A percentile compares a stretch with the other conserved stretches of the same genome.
Conservation (phyloP, 2,888 invertebrate genomes). For the Brachynemurus nebulosus region DNA sequence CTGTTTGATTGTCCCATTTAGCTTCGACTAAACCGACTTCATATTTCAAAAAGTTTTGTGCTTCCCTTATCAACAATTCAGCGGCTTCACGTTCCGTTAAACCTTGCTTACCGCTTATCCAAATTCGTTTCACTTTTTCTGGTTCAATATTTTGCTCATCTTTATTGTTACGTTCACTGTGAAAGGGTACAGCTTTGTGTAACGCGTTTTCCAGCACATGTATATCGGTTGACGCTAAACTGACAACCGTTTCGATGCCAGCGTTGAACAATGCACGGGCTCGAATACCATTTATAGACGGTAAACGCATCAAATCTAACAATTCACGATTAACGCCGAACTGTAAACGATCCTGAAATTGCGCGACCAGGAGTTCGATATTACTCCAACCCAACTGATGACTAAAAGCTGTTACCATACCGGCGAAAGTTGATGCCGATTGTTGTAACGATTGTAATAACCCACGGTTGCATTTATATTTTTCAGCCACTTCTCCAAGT, state of each 20-base stretch:
- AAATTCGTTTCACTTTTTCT: slow-evolving; percentile 52
- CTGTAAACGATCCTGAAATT: slow-evolving; percentile 87
- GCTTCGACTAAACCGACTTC: slow-evolving; percentile 61
- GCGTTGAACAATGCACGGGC: slow-evolving; percentile 73
- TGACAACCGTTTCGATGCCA: slow-evolving; percentile 63
- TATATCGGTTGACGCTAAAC: slow-evolving; percentile 61
- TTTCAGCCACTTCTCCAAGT: slow-evolving; percentile 62
- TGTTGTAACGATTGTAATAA: slow-evolving; percentile 89
- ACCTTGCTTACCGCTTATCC: slow-evolving; percentile 67
- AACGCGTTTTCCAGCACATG: slow-evolving; percentile 61
- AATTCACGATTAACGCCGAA: slow-evolving; percentile 90
- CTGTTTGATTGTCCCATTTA: slow-evolving; percentile 48
- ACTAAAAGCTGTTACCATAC: slow-evolving; percentile 96
- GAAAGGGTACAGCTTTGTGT: slow-evolving; percentile 66
- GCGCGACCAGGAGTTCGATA: slow-evolving; percentile 74
- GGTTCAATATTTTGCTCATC: slow-evolving; percentile 39
- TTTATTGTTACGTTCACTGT: slow-evolving; percentile 67
- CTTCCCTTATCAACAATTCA: slow-evolving; percentile 58
- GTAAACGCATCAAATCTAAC: slow-evolving; percentile 76
- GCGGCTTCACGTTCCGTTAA: slow-evolving; percentile 75
- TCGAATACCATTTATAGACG: slow-evolving; percentile 67
- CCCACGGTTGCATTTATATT: slow-evolving; percentile 78
- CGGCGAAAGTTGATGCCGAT: slow-evolving; percentile 89
- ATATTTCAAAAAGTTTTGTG: slow-evolving; percentile 52
- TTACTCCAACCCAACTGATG: slow-evolving; percentile 84